phyloP scores from a whole-genome alignment of 53 echinoderm and acorn worm species.

The Glandiceps talaboti region DNA sequence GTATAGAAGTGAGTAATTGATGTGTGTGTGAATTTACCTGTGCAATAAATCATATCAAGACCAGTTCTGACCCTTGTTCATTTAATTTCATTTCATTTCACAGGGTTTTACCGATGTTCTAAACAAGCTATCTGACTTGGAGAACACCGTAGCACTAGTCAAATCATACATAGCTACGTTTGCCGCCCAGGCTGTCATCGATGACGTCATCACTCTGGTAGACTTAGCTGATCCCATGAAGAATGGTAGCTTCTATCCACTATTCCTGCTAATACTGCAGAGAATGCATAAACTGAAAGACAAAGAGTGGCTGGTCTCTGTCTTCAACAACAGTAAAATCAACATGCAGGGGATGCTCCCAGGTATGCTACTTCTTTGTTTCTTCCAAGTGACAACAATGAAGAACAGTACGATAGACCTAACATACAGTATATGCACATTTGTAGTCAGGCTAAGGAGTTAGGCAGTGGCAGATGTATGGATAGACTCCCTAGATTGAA shows the following conservation, averaged over 20 bases:
- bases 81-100: no score
- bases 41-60: no score
- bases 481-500: no score
- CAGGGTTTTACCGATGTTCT: slow-evolving; percentile 74
- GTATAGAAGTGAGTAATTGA: no score
- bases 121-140: slow-evolving; percentile 52
- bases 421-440: no score
- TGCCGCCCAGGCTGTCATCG: slow-evolving; percentile 64
- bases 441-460: no score
- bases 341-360: slow-evolving; percentile 89
- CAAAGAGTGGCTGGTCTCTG: slow-evolving; percentile 54
- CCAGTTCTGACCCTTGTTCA: no score
- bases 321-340: slow-evolving; percentile 68
- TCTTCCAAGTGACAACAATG: no score
- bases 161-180: slow-evolving; percentile 77
- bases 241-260: slow-evolving; percentile 80
- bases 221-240: slow-evolving; percentile 67
- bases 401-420: no score
- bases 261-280: slow-evolving; percentile 83
- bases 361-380: no score
- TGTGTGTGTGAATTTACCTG: no score
- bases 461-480: no score
- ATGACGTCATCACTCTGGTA: slow-evolving; percentile 48
- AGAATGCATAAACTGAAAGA: slow-evolving; percentile 65
- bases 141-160: slow-evolving; percentile 66